Percentiles rank a stretch among this genome's conserved stretches.
These are phyloP conservation scores for Chiroxiphia lanceolata DNA, from an alignment of 2,797 vertebrate species.

Conservation along the genomic window DNA sequence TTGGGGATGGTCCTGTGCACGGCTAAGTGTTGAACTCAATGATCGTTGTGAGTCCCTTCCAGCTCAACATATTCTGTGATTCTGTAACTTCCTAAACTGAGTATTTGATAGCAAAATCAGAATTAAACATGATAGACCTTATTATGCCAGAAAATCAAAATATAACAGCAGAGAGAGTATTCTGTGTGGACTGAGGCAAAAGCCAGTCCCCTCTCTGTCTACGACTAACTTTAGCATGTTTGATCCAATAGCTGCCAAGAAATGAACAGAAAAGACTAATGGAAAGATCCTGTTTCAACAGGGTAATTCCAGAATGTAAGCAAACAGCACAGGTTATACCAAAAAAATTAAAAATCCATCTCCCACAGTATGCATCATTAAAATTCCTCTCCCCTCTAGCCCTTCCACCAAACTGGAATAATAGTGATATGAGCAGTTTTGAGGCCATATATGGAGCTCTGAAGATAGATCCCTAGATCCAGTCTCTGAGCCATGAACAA, in stretches of 20 bases:
- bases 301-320: neutral
- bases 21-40: neutral
- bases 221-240: neutral
- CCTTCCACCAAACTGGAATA: neutral
- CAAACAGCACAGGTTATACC: neutral
- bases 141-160: neutral
- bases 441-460: slow-evolving; percentile 20
- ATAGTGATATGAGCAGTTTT: neutral
- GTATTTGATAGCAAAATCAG: neutral
- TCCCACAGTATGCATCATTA: neutral
- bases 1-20: neutral
- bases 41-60: neutral
- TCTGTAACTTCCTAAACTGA: neutral
- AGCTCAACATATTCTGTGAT: neutral
- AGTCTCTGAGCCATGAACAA: neutral
- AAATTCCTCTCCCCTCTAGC: neutral
- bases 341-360: neutral
- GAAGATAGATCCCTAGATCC: neutral
- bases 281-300: neutral
- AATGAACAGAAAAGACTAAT: neutral
- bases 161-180: neutral
- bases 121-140: neutral
- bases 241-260: neutral
- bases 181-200: neutral
- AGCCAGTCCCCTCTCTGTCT: neutral